phyloP scores from a whole-genome alignment of 92 coral and sea anemone species.

The Porites divaricata region DNA sequence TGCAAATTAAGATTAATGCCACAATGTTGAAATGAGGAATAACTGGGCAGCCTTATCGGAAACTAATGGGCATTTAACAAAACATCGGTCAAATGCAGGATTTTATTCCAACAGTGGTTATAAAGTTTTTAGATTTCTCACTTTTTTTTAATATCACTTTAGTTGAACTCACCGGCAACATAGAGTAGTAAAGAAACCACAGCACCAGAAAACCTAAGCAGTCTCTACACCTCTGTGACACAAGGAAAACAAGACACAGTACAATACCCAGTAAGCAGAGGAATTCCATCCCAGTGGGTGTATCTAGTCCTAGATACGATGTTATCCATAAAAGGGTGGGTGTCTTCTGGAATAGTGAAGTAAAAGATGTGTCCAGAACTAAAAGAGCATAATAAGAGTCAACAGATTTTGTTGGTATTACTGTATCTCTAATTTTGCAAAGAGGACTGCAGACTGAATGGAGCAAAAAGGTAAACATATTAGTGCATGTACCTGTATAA shows the following conservation, averaged over 20 bases:
- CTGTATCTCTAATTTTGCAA: no score
- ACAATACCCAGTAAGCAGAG: slow-evolving; percentile 78
- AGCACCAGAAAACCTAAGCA: slow-evolving; percentile 67
- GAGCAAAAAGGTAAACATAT: no score
- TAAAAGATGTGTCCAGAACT: slow-evolving; percentile 66
- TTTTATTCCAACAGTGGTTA: no score
- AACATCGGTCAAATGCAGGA: no score
- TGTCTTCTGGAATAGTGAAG: slow-evolving; percentile 51
- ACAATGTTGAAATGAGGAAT: background rate
- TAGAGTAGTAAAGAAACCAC: slow-evolving; percentile 89
- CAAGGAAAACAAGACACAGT: slow-evolving; percentile 75
- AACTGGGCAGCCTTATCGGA: background rate
- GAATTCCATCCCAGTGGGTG: slow-evolving; percentile 92
- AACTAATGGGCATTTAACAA: no score
- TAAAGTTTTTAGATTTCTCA: no score
- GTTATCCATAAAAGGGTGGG: slow-evolving; percentile 92
- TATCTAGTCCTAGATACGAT: slow-evolving; percentile 84
- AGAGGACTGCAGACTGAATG: no score
- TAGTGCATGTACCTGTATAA: no score
- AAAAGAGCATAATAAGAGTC: background rate
- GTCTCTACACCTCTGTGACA: slow-evolving; percentile 88
- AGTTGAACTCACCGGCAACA: slow-evolving; percentile 66
- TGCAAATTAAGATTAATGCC: background rate
- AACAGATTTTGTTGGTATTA: background rate
- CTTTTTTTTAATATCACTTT: no score